Percentiles rank a stretch among this genome's conserved stretches.
Evolutionary conservation across 1,140 invertebrate species (phyloP).

Genomic region (Globodera ellingtonae): DNA sequence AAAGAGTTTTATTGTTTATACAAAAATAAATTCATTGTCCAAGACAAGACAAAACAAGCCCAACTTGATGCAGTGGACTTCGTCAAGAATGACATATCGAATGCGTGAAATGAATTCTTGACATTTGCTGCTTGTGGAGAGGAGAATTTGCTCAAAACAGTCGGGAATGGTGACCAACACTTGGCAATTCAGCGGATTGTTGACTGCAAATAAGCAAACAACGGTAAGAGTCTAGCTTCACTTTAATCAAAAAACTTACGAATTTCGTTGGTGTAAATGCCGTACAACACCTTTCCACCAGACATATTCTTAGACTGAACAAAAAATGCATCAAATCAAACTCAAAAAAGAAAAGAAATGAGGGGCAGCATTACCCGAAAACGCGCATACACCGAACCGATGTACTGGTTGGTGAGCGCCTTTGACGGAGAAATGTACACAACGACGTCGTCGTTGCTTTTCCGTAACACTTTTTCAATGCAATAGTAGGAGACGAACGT

Average conservation of each 20-base stretch:
- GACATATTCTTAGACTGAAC: slow-evolving; percentile 53
- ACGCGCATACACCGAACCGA: slow-evolving; percentile 64
- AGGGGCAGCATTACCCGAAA: slow-evolving; percentile 47
- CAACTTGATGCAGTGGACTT: slow-evolving; percentile 64
- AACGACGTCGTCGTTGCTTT: slow-evolving; percentile 62
- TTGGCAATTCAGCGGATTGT: slow-evolving; percentile 62
- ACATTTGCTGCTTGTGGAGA: slow-evolving; percentile 55
- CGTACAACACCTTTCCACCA: slow-evolving; percentile 58
- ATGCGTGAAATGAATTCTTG: slow-evolving; percentile 60
- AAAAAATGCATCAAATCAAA: neutral
- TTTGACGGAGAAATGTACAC: slow-evolving; percentile 65
- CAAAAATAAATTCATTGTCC: neutral
- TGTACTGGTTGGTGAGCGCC: slow-evolving; percentile 63
- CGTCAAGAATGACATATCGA: slow-evolving; percentile 64
- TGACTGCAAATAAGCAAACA: slow-evolving; percentile 42
- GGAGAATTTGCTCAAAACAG: slow-evolving; percentile 56
- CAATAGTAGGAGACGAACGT: slow-evolving; percentile 65
- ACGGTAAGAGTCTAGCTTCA: neutral
- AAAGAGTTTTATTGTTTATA: neutral
- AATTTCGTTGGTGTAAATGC: slow-evolving; percentile 49
- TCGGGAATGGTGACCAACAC: slow-evolving; percentile 63
- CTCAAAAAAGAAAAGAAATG: neutral
- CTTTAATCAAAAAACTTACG: neutral
- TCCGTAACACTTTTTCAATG: slow-evolving; percentile 63
- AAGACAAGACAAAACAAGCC: slow-evolving; percentile 10